These are phyloP conservation scores for Vanessa tameamea DNA, from an alignment of 1,140 invertebrate species.

Conservation along the genomic window DNA sequence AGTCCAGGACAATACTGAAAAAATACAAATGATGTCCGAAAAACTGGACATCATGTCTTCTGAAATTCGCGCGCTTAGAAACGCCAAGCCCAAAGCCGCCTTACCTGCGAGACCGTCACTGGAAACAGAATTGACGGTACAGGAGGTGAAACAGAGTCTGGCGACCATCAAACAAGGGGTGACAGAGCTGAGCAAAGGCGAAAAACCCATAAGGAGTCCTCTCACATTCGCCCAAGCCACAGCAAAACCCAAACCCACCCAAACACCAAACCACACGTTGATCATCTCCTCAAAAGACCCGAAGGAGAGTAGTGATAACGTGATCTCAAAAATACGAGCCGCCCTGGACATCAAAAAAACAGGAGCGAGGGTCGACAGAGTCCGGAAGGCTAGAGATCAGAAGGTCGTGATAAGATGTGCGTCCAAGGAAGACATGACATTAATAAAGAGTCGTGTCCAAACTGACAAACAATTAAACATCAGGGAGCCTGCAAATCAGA, in stretches of 20 bases:
- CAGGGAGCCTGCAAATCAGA: slow-evolving; percentile 3
- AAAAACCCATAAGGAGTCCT: neutral
- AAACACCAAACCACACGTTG: slow-evolving; percentile 31
- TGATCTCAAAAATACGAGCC: slow-evolving; percentile 23
- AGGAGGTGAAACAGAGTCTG: slow-evolving; percentile 4
- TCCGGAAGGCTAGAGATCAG: slow-evolving; percentile 28
- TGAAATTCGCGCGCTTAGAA: neutral
- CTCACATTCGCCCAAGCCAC: slow-evolving; percentile 2
- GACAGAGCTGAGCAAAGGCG: neutral
- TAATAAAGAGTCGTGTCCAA: slow-evolving; percentile 5
- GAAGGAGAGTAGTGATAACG: slow-evolving; percentile 29
- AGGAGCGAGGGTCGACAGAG: slow-evolving; percentile 25
- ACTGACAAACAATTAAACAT: neutral
- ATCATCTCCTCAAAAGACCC: slow-evolving; percentile 34
- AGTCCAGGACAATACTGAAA: no score
- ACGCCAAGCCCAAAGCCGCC: neutral
- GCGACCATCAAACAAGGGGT: neutral
- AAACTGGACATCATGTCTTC: neutral
- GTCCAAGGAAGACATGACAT: neutral
- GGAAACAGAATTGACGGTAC: neutral
- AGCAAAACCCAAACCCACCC: neutral
- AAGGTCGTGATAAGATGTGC: neutral
- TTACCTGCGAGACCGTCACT: neutral
- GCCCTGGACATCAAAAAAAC: slow-evolving; percentile 28
- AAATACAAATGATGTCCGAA: no score